Percentiles rank a stretch among this genome's conserved stretches.
These are phyloP conservation scores for Mus pahari DNA, from an alignment of 2,113 vertebrate species.

Conservation along the genomic window DNA sequence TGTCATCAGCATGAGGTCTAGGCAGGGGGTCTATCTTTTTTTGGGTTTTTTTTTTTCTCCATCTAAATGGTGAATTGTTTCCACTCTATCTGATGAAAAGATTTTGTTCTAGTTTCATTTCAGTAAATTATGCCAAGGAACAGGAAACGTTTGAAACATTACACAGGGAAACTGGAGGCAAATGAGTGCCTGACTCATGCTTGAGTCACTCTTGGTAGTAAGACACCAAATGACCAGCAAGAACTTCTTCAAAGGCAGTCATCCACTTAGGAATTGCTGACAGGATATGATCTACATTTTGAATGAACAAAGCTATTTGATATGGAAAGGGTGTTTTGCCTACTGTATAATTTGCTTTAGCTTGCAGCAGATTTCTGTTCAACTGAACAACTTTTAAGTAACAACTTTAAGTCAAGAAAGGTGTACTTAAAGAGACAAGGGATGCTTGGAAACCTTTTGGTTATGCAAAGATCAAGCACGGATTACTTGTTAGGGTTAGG, in stretches of 20 bases:
- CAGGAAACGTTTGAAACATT: conserved; percentile 41
- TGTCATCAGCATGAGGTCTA: background rate
- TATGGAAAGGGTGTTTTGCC: background rate
- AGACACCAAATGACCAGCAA: background rate
- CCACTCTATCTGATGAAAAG: background rate
- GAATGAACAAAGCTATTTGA: conserved; percentile 41
- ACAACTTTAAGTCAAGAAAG: conserved; percentile 37
- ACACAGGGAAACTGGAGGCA: conserved; percentile 36
- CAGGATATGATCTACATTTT: background rate
- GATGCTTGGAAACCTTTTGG: background rate
- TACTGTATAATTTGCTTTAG: background rate
- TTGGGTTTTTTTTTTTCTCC: background rate
- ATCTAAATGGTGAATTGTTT: background rate
- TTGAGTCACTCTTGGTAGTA: conserved; percentile 46
- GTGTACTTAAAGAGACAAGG: background rate
- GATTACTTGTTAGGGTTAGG: background rate
- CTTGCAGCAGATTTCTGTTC: conserved; percentile 23
- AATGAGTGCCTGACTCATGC: conserved; percentile 2
- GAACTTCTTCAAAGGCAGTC: background rate
- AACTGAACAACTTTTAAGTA: conserved; percentile 5
- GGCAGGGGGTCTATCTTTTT: background rate
- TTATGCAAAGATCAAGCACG: background rate
- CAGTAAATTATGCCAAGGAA: conserved; percentile 36
- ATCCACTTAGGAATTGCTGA: conserved; percentile 20
- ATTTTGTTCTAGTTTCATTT: conserved; percentile 46